Evolutionary conservation across 2,113 vertebrate genomes (phyloP), one percentile per base, ranked within the genome.

Genomic region (Connochaetes taurinus): DNA sequence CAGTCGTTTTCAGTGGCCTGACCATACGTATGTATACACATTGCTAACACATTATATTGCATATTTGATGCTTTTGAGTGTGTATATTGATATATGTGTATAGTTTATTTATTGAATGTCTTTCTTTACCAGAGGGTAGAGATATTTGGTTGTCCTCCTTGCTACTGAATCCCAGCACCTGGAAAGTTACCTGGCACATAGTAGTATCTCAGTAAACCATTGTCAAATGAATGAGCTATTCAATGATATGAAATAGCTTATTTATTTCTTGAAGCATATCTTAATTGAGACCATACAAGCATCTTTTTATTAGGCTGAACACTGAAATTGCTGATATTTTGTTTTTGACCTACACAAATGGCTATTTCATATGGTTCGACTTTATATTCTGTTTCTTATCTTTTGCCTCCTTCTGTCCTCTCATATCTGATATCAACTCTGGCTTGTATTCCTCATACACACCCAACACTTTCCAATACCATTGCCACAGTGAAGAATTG

Each of bases 291-390:
- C 21, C 60, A 43, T 60, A 53, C 1, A 60, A 83, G 2, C 27
- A 21, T 76, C 15, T 62, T 94, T 64, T 74, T 58, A 83, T 92
- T 83, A 89, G 15, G 29, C 33, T 71, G 53, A 82, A 67, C 10
- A 47, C 9, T 78, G 25, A 97, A 94, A 92, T 33, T 85, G 12
- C 14, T 36, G 16, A 45, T 57, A 67, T 81, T 95, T 36, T 45
- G 64, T n/a, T 97, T 97, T 87, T 96, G 29, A 93, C 17, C 62
- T 93, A n/a, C 4, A 33, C n/a, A 67, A 95, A 82, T 27, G 27
- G 2, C 27, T 87, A 67, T 58, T 93, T 87, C 43, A 57, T 55
- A 29, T 2, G 15, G 25, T 55, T 96, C 23, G 47, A 80, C 7
- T 64, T 58, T 31, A 40, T 71, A 2, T 94, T 74, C 85, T 81